Evolutionary conservation across 37 sponge, comb jelly and placozoan genomes (phyloP), one percentile per base, ranked within the genome.

Genomic region (Hexactinellida sp.): DNA sequence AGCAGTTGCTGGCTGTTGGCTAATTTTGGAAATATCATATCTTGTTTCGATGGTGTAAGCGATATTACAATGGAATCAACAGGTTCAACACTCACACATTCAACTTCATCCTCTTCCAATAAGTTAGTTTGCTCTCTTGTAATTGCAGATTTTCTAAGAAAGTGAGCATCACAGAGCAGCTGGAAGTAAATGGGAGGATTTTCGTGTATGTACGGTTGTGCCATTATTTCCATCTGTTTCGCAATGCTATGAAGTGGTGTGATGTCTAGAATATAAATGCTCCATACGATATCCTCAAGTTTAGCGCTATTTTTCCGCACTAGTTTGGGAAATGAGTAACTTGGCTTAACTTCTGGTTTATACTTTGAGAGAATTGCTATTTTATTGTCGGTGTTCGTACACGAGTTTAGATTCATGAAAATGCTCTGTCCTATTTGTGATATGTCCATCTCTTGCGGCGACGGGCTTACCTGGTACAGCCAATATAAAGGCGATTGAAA

Each of bases 211-310:
- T 63, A 63, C 5, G 76, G 76, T n/a, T 63, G 76, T 63, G 76
- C 76, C 76, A 28, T 63, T n/a, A 63, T 63, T n/a, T 63, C 76
- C 76, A 63, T 63, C 13, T 63, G 76, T 63, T 63, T 63, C 30
- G 76, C 76, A 21, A 63, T 63, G 30, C 76, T 32, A 10, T 63
- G 28, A 1, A 63, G 76, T 63, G 76, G 30, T 63, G 30, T n/a
- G 3, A 63, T 63, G 13, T 63, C 76, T 5, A 63, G 76, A 32
- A 63, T 63, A 28, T 63, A 63, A n/a, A 63, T 63, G 30, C 34
- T 63, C 76, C 76, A 63, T 21, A 63, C 13, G 3, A 63, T 63
- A 21, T 63, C 76, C 34, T 63, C 76, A 7, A 28, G 21, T 63
- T 63, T 63, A 7, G 76, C 5, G 34, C 32, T 63, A 23, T 63